Evolutionary conservation across 2,797 vertebrate species (phyloP).

Genomic region (Pseudochromis fuscus): DNA sequence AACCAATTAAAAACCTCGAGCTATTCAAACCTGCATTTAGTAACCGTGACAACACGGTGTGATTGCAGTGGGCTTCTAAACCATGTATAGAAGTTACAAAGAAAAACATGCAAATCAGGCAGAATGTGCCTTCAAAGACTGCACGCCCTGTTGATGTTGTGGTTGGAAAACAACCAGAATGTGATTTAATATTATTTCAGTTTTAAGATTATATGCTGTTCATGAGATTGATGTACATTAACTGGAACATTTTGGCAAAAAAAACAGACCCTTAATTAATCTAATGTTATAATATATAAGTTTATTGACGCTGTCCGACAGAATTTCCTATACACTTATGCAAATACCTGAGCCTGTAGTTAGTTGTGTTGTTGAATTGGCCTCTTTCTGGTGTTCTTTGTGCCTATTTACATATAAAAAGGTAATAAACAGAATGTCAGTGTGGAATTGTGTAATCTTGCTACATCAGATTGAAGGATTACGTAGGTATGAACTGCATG

Average conservation of each 20-base stretch:
- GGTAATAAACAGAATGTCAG: not conserved
- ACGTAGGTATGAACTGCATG: conserved; percentile 5
- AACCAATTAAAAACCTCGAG: too few species aligned
- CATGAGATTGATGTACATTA: conserved; percentile 10
- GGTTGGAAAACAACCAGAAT: not conserved
- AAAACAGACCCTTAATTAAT: conserved; percentile 18
- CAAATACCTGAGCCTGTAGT: conserved; percentile 14
- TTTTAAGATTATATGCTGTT: not conserved
- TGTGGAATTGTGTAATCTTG: conserved; percentile 5
- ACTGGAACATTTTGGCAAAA: conserved; percentile 1
- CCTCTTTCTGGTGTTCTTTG: not conserved
- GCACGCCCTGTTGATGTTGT: too few species aligned
- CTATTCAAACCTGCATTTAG: conserved; percentile 17
- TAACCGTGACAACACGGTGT: conserved; percentile 18
- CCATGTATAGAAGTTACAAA: conserved; percentile 18
- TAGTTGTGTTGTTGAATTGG: not conserved
- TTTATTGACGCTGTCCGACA: conserved; percentile 9
- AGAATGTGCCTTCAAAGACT: conserved; percentile 1
- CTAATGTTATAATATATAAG: not conserved
- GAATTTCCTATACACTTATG: conserved; percentile 18
- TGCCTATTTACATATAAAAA: conserved; percentile 8
- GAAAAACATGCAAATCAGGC: conserved; percentile 27
- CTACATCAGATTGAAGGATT: conserved; percentile 10
- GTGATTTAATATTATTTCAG: not conserved
- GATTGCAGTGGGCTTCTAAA: conserved; percentile 25